phyloP scores from a whole-genome alignment of 1,140 invertebrate genomes.

The Dinothrombium tinctorium region DNA sequence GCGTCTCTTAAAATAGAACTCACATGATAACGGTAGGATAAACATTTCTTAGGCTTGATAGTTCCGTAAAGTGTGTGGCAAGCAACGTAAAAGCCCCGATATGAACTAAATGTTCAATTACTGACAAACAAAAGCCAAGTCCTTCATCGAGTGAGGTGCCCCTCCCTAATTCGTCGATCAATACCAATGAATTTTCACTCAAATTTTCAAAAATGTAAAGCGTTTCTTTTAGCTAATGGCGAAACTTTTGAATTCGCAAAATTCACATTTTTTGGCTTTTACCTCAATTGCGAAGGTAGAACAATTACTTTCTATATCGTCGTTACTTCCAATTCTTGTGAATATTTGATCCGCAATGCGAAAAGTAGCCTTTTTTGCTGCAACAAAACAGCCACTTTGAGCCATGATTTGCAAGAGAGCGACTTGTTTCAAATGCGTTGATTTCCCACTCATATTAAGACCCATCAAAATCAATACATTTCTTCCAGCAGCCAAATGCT shows the following conservation, averaged over 20 bases:
- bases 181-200: constrained; percentile 43
- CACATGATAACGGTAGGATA: constrained; percentile 54
- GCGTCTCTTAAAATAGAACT: too few species aligned
- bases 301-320: constrained; percentile 52
- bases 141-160: constrained; percentile 58
- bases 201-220: constrained; percentile 26
- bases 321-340: constrained; percentile 51
- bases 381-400: constrained; percentile 64
- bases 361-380: constrained; percentile 48
- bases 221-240: constrained; percentile 11
- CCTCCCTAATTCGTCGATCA: constrained; percentile 67
- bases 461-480: constrained; percentile 64
- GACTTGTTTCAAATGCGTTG: constrained; percentile 67
- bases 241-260: not conserved
- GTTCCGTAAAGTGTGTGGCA: constrained; percentile 52
- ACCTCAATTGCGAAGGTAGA: constrained; percentile 68
- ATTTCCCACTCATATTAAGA: constrained; percentile 82
- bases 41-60: constrained; percentile 42
- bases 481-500: constrained; percentile 30
- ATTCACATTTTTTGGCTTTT: constrained; percentile 13
- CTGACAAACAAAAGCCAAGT: constrained; percentile 48
- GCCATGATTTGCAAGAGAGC: constrained; percentile 72
- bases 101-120: constrained; percentile 44
- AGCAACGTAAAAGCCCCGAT: constrained; percentile 46
- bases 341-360: constrained; percentile 50